Evolutionary conservation across 2,113 vertebrate genomes (phyloP), one percentile per base, ranked within the genome.

Genomic region (Gobiocypris rarus): DNA sequence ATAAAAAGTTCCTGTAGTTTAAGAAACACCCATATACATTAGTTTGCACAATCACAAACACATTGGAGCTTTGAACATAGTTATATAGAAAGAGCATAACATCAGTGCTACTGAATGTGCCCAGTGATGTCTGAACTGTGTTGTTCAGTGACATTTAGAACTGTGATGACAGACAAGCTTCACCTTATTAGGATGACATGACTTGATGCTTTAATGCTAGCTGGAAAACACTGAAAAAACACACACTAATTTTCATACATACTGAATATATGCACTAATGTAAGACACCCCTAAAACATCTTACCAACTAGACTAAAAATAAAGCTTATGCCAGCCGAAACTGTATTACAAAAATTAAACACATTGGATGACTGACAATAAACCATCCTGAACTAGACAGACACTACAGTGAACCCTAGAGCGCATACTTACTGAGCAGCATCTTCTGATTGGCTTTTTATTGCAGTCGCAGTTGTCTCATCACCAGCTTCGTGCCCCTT

Each of bases 401-500:
- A 63, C 3, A 79, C 4, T 67, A 31, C 19, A 80, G 24, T 54
- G 80, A 50, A 24, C 65, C 65, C 22, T 45, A 58, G 71, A 86
- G 11, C 7, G 19, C 56, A 58, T 28, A 94, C 94, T 93, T 89
- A 95, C 94, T 93, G 93, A 83, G 89, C 90, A 34, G 87, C 65
- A 17, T 90, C 89, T 1, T 89, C 92, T 81, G 90, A 88, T 26
- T 91, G 84, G 1, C 88, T 67, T 19, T 90, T 93, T 88, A 91
- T 93, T 79, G 89, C 89, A 5, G 83, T 86, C 1, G 86, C 85
- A 19, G 89, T 71, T 67, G 90, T 88, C 45, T 94, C 93, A 22
- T 92, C 93, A 31, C 84, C 90, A 6, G 89, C 76, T 34, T 94
- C 93, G 1, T 93, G 94, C 78, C 93, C 92, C 88, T 94, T 95